Base-by-base conservation (phyloP, 2,797 vertebrate species). In the Setipinna tenuifilis region DNA sequence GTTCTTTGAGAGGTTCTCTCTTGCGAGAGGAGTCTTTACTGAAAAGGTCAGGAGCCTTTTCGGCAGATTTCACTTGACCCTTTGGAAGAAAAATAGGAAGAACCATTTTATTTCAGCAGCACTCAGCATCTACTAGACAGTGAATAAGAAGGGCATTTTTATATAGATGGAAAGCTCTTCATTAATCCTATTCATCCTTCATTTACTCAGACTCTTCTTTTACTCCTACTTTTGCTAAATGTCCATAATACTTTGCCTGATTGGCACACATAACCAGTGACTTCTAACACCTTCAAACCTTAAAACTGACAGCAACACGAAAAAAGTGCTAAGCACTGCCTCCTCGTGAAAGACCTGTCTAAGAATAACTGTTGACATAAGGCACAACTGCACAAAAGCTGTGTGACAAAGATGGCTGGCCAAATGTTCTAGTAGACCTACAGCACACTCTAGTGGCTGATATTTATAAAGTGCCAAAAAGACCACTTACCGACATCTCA, bases 11-110 rank as follows among this genome's bases (percentile, higher is more conserved):
- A 0, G 84, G 81, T 2, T 91, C 89, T 89, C 95, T 91, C 87
- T 95, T 95, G 35, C 81, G 90, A 54, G 90, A 91, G 0, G 82
- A 57, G 23, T 35, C 46, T 81, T 90, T 78, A 17, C 28, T 31
- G 28, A 35, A 31, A 44, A 78, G 16, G 28, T 82, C 78, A 25
- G 28, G 3, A 46, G 28, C 28, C 17, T 41, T n/a, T 19, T 82
- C 82, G 12, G 68, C 82, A 50, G 23, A 6, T 16, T 71, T 62
- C 31, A 82, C 71, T 28, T 82, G 68, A 46, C 84, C 84, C 82
- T 87, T 57, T 11, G 16, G 58, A 12, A 62, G 11, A 54, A 35
- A n/a, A n/a, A 7, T 14, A 1, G 21, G 3, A 65, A 11, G 9
- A 23, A 23, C 3, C 3, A 25, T 65, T 65, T 65, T 25, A 59